A percentile compares a stretch with the other conserved stretches of the same genome.
These are phyloP conservation scores for Neoniphon sammara DNA, from an alignment of 2,797 vertebrate genomes.

Conservation along the genomic window DNA sequence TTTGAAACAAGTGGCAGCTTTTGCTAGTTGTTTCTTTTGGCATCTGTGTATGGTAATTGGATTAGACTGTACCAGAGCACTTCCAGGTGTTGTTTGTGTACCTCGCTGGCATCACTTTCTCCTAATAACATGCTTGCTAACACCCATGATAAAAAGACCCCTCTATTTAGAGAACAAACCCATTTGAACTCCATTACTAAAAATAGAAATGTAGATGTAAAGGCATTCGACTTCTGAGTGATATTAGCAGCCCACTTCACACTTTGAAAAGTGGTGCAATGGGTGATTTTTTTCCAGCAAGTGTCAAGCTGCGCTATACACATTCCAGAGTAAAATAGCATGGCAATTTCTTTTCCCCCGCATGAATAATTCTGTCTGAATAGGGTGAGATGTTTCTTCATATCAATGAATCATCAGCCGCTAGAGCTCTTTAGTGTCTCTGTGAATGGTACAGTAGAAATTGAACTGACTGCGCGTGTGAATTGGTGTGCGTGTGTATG, in stretches of 20 bases:
- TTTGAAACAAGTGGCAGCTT: constrained; percentile 17
- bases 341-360: constrained; percentile 74
- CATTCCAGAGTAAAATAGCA: constrained; percentile 74
- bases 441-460: constrained; percentile 57
- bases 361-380: constrained; percentile 86
- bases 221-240: constrained; percentile 71
- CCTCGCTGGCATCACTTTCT: constrained; percentile 27
- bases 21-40: constrained; percentile 6
- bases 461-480: constrained; percentile 41
- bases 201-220: constrained; percentile 78
- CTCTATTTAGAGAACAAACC: constrained; percentile 55
- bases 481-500: constrained; percentile 11
- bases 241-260: constrained; percentile 72
- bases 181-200: constrained; percentile 67
- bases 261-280: constrained; percentile 75
- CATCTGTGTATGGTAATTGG: constrained; percentile 48
- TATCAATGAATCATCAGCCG: constrained; percentile 80
- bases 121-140: constrained; percentile 47
- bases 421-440: constrained; percentile 63
- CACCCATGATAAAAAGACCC: constrained; percentile 41
- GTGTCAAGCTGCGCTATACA: constrained; percentile 72
- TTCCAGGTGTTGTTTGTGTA: constrained; percentile 66
- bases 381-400: constrained; percentile 77
- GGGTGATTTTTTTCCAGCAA: constrained; percentile 58
- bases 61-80: constrained; percentile 58